Conservation (phyloP, 2,113 vertebrate genomes). For the Tychaedon coryphoeus region DNA sequence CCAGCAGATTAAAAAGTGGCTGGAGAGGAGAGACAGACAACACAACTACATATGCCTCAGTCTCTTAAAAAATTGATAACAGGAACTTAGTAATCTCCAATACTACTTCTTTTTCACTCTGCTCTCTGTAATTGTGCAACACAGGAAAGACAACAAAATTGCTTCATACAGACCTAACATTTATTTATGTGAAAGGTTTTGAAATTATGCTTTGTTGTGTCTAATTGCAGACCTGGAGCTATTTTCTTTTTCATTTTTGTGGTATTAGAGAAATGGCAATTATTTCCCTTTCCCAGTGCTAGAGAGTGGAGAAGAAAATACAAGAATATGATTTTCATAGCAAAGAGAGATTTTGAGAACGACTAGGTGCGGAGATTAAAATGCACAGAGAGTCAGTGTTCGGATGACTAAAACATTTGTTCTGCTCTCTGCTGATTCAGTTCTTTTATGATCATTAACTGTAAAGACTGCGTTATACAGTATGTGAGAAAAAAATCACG, state of each 20-base stretch:
- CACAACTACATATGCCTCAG: neutral
- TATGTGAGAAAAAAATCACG: neutral
- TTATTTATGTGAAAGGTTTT: neutral
- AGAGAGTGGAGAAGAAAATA: neutral
- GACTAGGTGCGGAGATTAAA: neutral
- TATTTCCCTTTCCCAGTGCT: neutral
- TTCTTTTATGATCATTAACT: neutral
- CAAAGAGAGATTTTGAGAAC: neutral
- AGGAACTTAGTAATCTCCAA: neutral
- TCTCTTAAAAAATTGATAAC: neutral
- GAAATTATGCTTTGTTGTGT: neutral
- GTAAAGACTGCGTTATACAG: neutral
- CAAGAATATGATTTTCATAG: neutral
- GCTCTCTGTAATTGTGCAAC: neutral
- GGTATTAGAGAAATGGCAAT: neutral
- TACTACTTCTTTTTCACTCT: neutral
- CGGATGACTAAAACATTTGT: neutral
- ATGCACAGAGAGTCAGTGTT: neutral
- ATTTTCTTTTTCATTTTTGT: neutral
- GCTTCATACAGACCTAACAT: neutral
- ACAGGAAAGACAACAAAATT: neutral
- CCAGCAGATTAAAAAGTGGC: neutral
- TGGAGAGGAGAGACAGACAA: neutral
- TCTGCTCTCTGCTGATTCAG: neutral
- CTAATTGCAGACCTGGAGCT: neutral